A percentile compares a stretch with the other conserved stretches of the same genome.
Evolutionary conservation across 2,797 vertebrate species (phyloP).

Genomic region (Sebastes iracundus): DNA sequence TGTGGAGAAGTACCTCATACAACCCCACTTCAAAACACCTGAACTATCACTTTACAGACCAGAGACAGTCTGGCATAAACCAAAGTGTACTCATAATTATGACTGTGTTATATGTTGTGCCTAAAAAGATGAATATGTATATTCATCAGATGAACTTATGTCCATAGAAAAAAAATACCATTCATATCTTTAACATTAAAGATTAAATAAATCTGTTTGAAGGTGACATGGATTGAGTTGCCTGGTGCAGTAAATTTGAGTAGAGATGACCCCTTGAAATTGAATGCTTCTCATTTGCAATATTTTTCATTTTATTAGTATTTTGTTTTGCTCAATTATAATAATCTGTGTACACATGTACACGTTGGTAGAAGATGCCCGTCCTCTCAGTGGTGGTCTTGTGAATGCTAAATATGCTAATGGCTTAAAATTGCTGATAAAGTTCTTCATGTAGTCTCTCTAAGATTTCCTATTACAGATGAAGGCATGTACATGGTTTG

Average conservation of each 20-base stretch:
- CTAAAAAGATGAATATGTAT: not conserved
- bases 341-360: not conserved
- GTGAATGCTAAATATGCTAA: constrained; percentile 1
- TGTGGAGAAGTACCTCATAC: too few species aligned
- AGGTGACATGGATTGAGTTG: not conserved
- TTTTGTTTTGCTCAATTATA: not conserved
- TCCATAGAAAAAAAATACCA: not conserved
- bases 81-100: not conserved
- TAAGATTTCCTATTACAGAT: not conserved
- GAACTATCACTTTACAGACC: not conserved
- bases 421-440: not conserved
- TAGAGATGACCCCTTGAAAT: not conserved
- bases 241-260: not conserved
- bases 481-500: not conserved
- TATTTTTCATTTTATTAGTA: not conserved
- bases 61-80: not conserved
- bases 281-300: not conserved
- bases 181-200: not conserved
- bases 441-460: not conserved
- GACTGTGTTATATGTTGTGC: not conserved
- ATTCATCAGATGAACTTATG: not conserved
- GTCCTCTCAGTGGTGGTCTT: not conserved
- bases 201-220: not conserved
- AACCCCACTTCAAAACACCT: too few species aligned
- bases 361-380: not conserved